These are phyloP conservation scores for Xiphophorus couchianus DNA, from an alignment of 2,113 vertebrate genomes.

Conservation along the genomic window DNA sequence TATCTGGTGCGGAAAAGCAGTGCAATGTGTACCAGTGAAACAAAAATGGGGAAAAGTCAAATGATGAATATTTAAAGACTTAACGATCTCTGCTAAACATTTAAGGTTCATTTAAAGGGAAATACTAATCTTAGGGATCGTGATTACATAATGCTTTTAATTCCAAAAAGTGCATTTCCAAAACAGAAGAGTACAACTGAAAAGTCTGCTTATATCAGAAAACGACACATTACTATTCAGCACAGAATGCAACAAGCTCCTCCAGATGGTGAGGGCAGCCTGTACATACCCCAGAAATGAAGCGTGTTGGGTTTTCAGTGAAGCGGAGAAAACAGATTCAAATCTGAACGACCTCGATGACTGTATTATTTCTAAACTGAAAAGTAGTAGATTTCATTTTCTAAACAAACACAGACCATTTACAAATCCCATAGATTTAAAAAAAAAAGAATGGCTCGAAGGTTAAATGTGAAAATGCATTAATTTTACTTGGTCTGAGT, in stretches of 20 bases:
- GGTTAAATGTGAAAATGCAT: background rate
- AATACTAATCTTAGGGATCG: background rate
- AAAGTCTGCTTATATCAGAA: conserved; percentile 3
- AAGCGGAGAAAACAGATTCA: background rate
- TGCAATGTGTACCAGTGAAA: background rate
- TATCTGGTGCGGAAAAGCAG: too few species aligned
- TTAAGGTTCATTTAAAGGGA: background rate
- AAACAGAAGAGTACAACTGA: background rate
- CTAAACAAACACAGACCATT: background rate
- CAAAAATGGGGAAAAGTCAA: too few species aligned
- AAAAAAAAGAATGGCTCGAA: too few species aligned
- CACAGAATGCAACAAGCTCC: background rate
- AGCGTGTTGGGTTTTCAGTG: background rate
- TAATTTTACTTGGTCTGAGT: background rate
- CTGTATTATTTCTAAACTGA: background rate
- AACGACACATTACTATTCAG: background rate
- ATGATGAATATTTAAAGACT: background rate
- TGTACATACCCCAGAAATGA: conserved; percentile 4
- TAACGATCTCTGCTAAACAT: background rate
- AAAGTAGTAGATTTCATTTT: background rate
- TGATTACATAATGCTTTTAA: background rate
- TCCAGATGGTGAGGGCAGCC: conserved; percentile 1
- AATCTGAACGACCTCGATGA: background rate
- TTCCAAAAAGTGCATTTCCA: conserved; percentile 6
- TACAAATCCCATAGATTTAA: background rate